Base-by-base conservation (phyloP, 2,888 invertebrate species). In the Nebria brevicollis region DNA sequence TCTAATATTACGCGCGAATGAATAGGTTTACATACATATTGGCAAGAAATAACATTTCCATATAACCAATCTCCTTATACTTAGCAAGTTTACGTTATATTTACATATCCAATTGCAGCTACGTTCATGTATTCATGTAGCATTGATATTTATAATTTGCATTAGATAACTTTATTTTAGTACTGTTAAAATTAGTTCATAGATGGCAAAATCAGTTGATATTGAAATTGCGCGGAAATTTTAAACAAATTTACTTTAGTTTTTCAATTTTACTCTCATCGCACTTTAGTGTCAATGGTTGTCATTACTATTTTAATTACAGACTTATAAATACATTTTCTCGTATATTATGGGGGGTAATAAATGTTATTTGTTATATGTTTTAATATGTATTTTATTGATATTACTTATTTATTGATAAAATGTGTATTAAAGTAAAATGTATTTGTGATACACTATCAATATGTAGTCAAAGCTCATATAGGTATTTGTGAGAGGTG, bases 401-500 rank as follows among this genome's bases (percentile, higher is more conserved):
- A 5, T 34, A 34, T 34, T 34, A 34, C 1, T 2, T 34, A 5
- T 34, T 34, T 34, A 54, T 3, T 54, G 54, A 2, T 3, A 8
- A 8, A 54, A 54, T 8, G 2, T 11, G 7, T 54, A 54, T 54
- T 13, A 13, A 54, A 7, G 8, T 54, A 54, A 54, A 54, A 13
- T 8, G 13, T 54, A 54, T 54, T 34, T 34, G 5, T 5, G 34
- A 34, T 34, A 34, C 34, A 34, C 54, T 54, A 54, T 13, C 8
- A 43, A 43, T 43, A 43, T 43, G 43, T 43, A 20, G 20, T 20
- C 20, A 34, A 34, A 34, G 34, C 34, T 34, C 34, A 54, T 54
- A 54, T 54, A 54, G 20, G 66, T 66, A 15, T 66, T 66, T 8
- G 66, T n/a, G 66, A 66, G 66, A 66, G 66, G 34, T 25, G 34